Evolutionary conservation across 2,797 vertebrate species (phyloP), one percentile per base, ranked within the genome.

Genomic region (Sebastes steindachneri): DNA sequence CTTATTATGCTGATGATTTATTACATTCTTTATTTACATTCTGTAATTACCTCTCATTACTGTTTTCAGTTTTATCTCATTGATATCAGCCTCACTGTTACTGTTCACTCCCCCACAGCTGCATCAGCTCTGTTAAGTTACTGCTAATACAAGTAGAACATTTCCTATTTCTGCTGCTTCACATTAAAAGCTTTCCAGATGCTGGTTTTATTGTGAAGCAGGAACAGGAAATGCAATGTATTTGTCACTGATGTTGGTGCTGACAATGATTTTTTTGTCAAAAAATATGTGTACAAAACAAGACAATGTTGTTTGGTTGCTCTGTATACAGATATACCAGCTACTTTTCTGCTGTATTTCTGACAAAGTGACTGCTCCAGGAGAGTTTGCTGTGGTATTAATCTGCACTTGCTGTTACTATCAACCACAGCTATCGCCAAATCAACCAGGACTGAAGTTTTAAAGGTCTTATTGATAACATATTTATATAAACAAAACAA

Each of bases 181-280:
- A 75, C 9, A 82, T 48, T 75, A 68, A 85, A 79, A 66, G 31
- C 28, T 4, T 11, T 41, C 6, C 28, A 28, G 1, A 10, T 8
- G 9, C 1, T 1, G 0, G n/a, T 66, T 70, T 76, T 77, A 55
- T 66, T 79, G 23, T 75, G 67, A 78, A 81, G 58, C 72, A 57
- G 25, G 2, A 11, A 45, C 17, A 80, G 62, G 65, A 80, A 80
- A 29, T 2, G 1, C 4, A 15, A 19, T 19, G 7, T 3, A 11
- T 54, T 33, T 67, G 25, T 23, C 19, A 7, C 8, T 29, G 26
- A 67, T 31, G 1, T 57, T 2, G 21, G 35, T 17, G 6, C 21
- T n/a, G 7, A n/a, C 17, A 23, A 28, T 31, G 12, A n/a, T 37
- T 37, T 15, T 45, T 45, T 45, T 9, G 35, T 64, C 14, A 9